These are phyloP conservation scores for Lacerta bilineata DNA, from an alignment of 2,797 vertebrate species.

Conservation along the genomic window DNA sequence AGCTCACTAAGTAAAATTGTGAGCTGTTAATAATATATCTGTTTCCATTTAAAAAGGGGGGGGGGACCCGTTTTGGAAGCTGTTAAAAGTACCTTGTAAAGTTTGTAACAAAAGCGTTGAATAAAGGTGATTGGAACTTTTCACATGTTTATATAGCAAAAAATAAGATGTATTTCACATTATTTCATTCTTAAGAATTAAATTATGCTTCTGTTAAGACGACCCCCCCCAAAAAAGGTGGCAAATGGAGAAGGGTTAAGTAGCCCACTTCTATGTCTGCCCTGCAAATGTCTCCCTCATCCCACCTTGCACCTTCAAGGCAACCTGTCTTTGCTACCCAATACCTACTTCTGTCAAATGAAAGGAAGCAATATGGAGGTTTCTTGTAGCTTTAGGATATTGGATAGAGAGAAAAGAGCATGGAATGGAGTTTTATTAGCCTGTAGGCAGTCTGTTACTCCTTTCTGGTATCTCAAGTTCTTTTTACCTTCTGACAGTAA, in stretches of 20 bases:
- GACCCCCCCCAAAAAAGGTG: background rate
- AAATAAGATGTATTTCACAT: slow-evolving; percentile 57
- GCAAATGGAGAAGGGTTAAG: background rate
- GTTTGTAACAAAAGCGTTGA: slow-evolving; percentile 61
- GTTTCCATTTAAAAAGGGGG: slow-evolving; percentile 62
- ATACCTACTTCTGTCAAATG: background rate
- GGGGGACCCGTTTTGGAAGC: slow-evolving; percentile 70
- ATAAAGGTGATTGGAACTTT: slow-evolving; percentile 60
- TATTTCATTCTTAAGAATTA: slow-evolving; percentile 8
- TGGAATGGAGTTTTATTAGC: background rate
- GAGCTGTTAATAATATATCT: slow-evolving; percentile 65
- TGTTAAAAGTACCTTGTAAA: slow-evolving; percentile 49
- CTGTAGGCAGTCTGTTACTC: slow-evolving; percentile 35
- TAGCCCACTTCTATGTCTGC: background rate
- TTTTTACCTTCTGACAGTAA: slow-evolving; percentile 38
- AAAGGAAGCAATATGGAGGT: slow-evolving; percentile 42
- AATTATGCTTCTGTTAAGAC: slow-evolving; percentile 52
- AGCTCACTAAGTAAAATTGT: slow-evolving; percentile 68
- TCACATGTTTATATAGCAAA: slow-evolving; percentile 49
- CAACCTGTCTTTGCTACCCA: background rate
- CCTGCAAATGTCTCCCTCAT: background rate
- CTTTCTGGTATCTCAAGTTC: slow-evolving; percentile 34
- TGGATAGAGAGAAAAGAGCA: slow-evolving; percentile 34
- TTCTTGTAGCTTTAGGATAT: slow-evolving; percentile 68
- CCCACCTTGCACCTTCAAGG: background rate